phyloP scores from a whole-genome alignment of 2,888 invertebrate genomes.

The Eilema sororculum region DNA sequence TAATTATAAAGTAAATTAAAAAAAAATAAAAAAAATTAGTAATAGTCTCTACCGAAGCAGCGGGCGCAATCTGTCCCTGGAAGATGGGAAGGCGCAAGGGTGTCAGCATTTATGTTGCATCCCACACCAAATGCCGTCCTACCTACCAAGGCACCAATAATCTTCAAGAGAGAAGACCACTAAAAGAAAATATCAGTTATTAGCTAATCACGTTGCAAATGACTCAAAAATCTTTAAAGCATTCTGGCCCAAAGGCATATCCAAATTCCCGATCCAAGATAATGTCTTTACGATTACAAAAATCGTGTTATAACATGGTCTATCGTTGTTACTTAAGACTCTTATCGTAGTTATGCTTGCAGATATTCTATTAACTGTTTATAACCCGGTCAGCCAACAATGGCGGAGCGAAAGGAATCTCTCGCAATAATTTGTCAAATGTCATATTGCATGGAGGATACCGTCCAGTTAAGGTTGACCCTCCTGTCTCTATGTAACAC shows the following conservation, averaged over 20 bases:
- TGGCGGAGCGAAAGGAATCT: constrained; percentile 46
- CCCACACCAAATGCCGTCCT: no score
- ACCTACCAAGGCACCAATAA: no score
- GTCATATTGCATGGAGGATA: constrained; percentile 36
- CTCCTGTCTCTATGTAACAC: background rate
- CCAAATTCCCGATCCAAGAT: background rate
- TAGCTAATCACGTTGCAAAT: no score
- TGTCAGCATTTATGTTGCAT: no score
- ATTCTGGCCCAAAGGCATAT: background rate
- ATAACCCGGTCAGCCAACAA: constrained; percentile 46
- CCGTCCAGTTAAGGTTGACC: constrained; percentile 15
- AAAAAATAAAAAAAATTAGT: no score
- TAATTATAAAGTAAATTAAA: no score
- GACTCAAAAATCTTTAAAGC: no score
- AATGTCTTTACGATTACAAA: background rate
- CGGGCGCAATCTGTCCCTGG: no score
- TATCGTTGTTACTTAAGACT: constrained; percentile 17
- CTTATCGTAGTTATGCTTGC: constrained; percentile 22
- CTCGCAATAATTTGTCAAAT: constrained; percentile 59
- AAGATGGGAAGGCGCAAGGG: no score
- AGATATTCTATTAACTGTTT: constrained; percentile 35
- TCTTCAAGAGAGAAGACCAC: no score
- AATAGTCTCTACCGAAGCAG: no score
- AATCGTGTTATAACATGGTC: background rate
- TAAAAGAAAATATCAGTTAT: no score